Conservation (phyloP, 53 echinoderm and acorn worm species). For the Arbacia lixula region DNA sequence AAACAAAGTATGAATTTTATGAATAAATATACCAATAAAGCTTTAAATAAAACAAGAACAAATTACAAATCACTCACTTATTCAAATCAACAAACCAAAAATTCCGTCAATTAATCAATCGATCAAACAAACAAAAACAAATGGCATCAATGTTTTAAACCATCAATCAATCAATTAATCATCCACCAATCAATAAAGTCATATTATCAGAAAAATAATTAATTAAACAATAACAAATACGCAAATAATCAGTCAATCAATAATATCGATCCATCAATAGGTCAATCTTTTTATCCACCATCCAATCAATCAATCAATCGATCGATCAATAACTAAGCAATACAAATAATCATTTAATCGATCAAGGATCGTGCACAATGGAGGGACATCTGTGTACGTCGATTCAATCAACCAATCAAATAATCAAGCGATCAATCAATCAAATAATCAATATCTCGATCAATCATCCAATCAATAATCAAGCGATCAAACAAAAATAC, state of each 20-base stretch:
- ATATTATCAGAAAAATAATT: neutral
- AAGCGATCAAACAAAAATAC: constrained; percentile 6
- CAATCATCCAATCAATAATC: constrained; percentile 3
- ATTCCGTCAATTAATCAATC: neutral
- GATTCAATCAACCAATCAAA: neutral
- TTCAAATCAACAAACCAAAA: neutral
- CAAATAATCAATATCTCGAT: neutral
- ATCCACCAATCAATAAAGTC: neutral
- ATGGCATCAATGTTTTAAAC: neutral
- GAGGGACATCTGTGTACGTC: no score
- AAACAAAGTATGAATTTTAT: no score
- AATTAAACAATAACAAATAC: neutral
- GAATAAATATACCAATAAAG: neutral
- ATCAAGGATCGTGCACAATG: no score
- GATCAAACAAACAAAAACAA: no score
- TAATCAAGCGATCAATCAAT: no score
- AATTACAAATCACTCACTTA: no score
- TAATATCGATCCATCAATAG: no score
- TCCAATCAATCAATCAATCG: no score
- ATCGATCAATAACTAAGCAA: no score
- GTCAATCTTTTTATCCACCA: no score
- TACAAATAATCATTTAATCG: no score
- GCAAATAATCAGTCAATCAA: no score
- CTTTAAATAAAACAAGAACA: neutral
- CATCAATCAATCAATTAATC: neutral